Conservation (phyloP, 2,888 invertebrate species). For the Chydorus sphaericus region DNA sequence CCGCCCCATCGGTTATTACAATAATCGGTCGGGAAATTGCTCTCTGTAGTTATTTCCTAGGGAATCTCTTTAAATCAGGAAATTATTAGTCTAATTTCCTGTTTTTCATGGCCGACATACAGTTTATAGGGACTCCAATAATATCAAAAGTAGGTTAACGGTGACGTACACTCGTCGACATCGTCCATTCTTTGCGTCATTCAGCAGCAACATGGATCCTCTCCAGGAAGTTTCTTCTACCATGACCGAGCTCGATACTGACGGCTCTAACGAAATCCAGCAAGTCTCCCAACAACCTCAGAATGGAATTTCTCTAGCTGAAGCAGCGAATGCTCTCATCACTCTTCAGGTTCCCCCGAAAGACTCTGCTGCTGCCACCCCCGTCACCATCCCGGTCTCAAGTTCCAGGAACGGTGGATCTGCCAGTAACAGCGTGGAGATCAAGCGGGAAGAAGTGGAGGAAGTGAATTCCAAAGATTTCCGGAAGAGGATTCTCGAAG, state of each 20-base stretch:
- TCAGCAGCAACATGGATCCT: conserved; percentile 1
- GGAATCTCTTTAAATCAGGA: too few species aligned
- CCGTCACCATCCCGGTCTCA: neutral
- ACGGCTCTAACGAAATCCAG: neutral
- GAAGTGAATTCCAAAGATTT: conserved; percentile 1
- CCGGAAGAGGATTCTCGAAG: conserved; percentile 11
- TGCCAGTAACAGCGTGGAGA: neutral
- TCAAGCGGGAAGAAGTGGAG: neutral
- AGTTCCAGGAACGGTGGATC: neutral
- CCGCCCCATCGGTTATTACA: too few species aligned
- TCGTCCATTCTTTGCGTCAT: too few species aligned
- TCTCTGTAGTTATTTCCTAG: too few species aligned
- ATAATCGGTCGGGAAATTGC: too few species aligned
- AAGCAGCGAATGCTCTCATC: conserved; percentile 10
- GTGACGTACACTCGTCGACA: too few species aligned
- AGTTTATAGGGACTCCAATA: too few species aligned
- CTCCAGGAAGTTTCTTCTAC: conserved; percentile 4
- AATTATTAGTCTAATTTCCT: too few species aligned
- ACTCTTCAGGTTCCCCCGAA: conserved; percentile 8
- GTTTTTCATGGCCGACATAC: too few species aligned
- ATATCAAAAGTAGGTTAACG: too few species aligned
- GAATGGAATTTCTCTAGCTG: conserved; percentile 10
- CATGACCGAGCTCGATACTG: neutral
- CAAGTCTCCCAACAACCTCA: neutral
- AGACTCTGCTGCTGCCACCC: neutral